Evolutionary conservation across 2,797 vertebrate genomes (phyloP), one percentile per base, ranked within the genome.

Genomic region (Psittacula derbiana): DNA sequence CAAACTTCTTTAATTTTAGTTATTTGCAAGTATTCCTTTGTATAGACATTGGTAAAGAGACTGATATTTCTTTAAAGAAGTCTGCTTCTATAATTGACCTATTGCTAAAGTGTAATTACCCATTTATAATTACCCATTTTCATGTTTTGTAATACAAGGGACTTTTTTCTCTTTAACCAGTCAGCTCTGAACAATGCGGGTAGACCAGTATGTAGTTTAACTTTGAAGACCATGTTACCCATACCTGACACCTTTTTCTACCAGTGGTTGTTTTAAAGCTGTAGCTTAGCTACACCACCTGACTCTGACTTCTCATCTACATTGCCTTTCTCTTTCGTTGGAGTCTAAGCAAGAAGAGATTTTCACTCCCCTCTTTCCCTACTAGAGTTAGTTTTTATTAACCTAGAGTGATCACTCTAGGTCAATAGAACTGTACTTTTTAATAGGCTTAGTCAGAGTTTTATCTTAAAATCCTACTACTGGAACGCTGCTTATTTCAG

Each of bases 21-120:
- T 92, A 80, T 76, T 82, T 79, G 55, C 85, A 96, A 97, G 41
- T 93, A 90, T 41, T 84, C 31, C 69, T 72, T 88, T 95, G 49
- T 92, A 28, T 86, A 95, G 73, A 83, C 36, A 28, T 86, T 30
- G 87, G 28, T 87, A 88, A 86, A 92, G 47, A 95, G 79, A 81
- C 65, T 46, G 53, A 10, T 88, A 33, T 38, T 93, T 71, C 85
- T 64, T 91, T 71, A 46, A 75, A 83, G 64, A 85, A 82, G 41
- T 53, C 80, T 70, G 62, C 93, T 91, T 96, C 73, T 87, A 4
- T 73, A 92, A 79, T 7, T 92, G 86, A 84, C 12, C n/a, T 91
- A 82, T 65, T 78, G 76, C 62, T 84, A 88, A 83, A 41, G 61
- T 90, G 69, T 85, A 89, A 90, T 67, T 94, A 71, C 44, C 61